Conservation (phyloP, 2,888 invertebrate species). For the Caenorhabditis macrosperma region DNA sequence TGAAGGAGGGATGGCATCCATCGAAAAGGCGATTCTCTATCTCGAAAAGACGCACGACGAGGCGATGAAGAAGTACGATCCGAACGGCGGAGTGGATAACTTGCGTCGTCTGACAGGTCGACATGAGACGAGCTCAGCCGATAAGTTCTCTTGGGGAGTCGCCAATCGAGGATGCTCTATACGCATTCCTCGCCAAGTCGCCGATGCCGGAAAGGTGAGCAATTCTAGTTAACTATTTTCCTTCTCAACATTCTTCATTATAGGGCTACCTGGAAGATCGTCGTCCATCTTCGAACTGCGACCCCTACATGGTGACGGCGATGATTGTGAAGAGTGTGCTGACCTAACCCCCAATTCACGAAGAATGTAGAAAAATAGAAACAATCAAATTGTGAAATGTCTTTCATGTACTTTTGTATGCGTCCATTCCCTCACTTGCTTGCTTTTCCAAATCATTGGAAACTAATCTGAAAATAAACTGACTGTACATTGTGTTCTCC, state of each 20-base stretch:
- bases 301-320: constrained; percentile 73
- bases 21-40: constrained; percentile 55
- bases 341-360: neutral
- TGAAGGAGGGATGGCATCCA: constrained; percentile 67
- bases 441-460: too few relatives aligned
- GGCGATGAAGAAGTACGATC: constrained; percentile 82
- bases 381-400: neutral
- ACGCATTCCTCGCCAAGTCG: constrained; percentile 77
- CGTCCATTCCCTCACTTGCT: too few relatives aligned
- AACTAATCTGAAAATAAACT: too few relatives aligned
- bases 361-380: neutral
- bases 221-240: too few relatives aligned
- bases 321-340: constrained; percentile 66
- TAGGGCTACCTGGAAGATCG: constrained; percentile 78
- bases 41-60: constrained; percentile 34
- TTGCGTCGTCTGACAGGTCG: constrained; percentile 92
- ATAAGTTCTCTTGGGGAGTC: constrained; percentile 88
- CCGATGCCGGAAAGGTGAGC: constrained; percentile 55
- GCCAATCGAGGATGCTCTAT: constrained; percentile 76
- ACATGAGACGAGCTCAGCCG: constrained; percentile 93
- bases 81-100: constrained; percentile 93
- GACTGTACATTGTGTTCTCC: too few relatives aligned
- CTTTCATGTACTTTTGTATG: too few relatives aligned
- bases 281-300: constrained; percentile 78
- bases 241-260: neutral